Evolutionary conservation across 2,113 vertebrate species (phyloP).

Genomic region (Anarhynchus alexandrinus): DNA sequence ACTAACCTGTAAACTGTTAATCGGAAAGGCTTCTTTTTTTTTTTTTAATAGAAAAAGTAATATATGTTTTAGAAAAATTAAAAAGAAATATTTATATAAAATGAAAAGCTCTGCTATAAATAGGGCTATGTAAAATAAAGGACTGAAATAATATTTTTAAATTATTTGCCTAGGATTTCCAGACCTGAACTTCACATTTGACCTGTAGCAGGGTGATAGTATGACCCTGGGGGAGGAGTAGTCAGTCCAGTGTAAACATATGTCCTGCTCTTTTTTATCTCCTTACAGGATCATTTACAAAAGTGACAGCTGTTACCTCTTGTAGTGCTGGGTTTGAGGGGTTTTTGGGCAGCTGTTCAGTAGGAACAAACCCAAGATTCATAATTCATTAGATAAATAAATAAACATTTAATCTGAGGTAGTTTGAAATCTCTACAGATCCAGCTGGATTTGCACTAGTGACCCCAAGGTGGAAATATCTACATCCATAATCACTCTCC

Average conservation of each 20-base stretch:
- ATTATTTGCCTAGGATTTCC: background rate
- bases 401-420: background rate
- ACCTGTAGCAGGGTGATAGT: background rate
- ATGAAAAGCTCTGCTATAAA: background rate
- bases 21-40: background rate
- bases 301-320: background rate
- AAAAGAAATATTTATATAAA: background rate
- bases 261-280: background rate
- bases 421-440: background rate
- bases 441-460: background rate
- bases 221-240: background rate
- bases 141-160: background rate
- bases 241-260: background rate
- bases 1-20: background rate
- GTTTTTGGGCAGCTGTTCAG: background rate
- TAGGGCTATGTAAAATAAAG: background rate
- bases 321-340: background rate
- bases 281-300: background rate
- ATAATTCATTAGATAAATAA: background rate
- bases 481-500: background rate
- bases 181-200: background rate
- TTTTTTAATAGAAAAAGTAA: background rate
- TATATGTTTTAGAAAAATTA: fast-evolving
- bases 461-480: background rate
- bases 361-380: background rate